A percentile compares a stretch with the other conserved stretches of the same genome.
These are phyloP conservation scores for Phylloscopus collybita DNA, from an alignment of 2,797 vertebrate species.

Conservation along the genomic window DNA sequence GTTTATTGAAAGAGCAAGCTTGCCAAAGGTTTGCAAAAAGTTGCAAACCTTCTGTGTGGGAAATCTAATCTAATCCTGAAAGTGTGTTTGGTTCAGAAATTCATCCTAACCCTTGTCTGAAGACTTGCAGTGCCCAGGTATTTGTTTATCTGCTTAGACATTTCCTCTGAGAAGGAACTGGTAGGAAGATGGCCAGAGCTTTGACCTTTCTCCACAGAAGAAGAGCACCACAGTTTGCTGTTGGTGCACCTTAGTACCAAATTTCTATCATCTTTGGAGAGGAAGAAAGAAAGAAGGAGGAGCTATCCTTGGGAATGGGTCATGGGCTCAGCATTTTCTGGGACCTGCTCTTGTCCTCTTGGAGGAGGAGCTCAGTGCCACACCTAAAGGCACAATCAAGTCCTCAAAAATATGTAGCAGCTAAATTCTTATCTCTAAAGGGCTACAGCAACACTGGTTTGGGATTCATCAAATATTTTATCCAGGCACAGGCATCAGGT, in stretches of 20 bases:
- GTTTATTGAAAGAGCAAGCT: background rate
- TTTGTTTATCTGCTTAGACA: background rate
- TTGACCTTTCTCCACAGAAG: background rate
- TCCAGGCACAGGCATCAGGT: background rate
- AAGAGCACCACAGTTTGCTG: background rate
- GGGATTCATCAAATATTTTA: background rate
- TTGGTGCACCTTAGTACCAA: background rate
- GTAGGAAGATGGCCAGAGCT: background rate
- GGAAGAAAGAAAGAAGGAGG: background rate
- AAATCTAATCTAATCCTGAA: background rate
- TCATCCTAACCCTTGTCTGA: background rate
- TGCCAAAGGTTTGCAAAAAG: background rate
- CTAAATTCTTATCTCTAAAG: background rate
- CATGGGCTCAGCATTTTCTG: background rate
- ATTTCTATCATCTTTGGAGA: background rate
- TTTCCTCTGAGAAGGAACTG: background rate
- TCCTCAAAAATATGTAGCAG: background rate
- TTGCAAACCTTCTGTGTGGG: background rate
- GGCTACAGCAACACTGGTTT: background rate
- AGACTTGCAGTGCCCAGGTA: background rate
- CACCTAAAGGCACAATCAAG: background rate
- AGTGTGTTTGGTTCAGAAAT: background rate
- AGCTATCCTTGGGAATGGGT: background rate
- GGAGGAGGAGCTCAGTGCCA: rapidly evolving
- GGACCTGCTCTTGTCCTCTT: background rate